These are phyloP conservation scores for Nemotelus pantherinus DNA, from an alignment of 2,888 invertebrate species.

Conservation along the genomic window DNA sequence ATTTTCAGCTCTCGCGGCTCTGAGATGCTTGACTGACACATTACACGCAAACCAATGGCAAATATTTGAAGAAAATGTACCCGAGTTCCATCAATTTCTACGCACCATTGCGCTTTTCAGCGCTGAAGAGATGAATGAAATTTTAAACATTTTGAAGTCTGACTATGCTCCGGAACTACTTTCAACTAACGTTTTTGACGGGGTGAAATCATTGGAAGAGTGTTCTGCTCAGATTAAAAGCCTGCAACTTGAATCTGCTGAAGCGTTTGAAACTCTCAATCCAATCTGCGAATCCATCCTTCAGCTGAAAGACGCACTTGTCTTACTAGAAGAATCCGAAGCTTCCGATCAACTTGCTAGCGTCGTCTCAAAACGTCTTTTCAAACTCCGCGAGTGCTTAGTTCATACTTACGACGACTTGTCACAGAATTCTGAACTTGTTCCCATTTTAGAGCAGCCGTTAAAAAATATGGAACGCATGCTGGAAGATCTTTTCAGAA, in stretches of 20 bases:
- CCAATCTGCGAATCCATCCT: conserved; percentile 1
- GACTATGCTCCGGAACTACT: not conserved
- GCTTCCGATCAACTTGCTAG: not conserved
- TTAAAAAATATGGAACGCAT: conserved; percentile 31
- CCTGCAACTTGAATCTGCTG: not conserved
- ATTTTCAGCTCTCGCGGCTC: too few relatives aligned
- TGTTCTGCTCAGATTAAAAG: conserved; percentile 53
- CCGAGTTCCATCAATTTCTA: too few relatives aligned
- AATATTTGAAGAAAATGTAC: too few relatives aligned
- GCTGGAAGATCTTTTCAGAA: conserved; percentile 35
- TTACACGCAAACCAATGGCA: too few relatives aligned
- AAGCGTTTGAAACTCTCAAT: not conserved
- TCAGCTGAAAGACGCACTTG: conserved; percentile 5
- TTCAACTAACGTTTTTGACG: not conserved
- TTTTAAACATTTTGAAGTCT: not conserved
- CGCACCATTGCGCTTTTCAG: too few relatives aligned
- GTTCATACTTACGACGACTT: conserved; percentile 60
- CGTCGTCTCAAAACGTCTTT: conserved; percentile 54
- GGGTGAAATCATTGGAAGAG: conserved; percentile 58
- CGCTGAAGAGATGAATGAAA: not conserved
- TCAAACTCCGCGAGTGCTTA: conserved; percentile 58
- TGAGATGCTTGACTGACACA: too few relatives aligned
- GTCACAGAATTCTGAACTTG: conserved; percentile 48
- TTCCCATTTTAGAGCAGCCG: conserved; percentile 44
- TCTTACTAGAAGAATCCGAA: conserved; percentile 6